phyloP scores from a whole-genome alignment of 1,140 invertebrate species.

The Atta texana region DNA sequence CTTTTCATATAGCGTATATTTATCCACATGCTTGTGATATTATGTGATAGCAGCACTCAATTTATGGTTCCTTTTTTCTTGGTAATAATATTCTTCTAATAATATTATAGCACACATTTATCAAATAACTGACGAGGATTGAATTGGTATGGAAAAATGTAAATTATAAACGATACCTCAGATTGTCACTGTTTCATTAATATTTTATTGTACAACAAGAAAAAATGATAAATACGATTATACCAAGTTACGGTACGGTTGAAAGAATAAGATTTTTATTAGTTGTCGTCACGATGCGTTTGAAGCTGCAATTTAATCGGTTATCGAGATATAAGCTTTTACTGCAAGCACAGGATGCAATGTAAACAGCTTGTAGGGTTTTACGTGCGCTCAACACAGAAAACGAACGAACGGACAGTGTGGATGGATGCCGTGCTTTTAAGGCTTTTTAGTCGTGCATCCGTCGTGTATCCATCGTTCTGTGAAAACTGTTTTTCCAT shows the following conservation, averaged over 20 bases:
- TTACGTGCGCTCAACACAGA: constrained; percentile 24
- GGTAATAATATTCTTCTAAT: neutral
- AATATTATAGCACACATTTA: neutral
- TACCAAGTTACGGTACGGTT: neutral
- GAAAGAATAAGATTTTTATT: constrained; percentile 3
- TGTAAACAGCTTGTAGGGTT: constrained; percentile 41
- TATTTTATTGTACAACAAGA: neutral
- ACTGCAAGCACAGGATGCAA: constrained; percentile 26
- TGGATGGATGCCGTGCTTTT: constrained; percentile 37
- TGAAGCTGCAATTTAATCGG: constrained; percentile 38
- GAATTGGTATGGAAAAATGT: neutral
- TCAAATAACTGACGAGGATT: neutral
- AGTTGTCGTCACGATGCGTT: neutral
- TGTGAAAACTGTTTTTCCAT: constrained; percentile 38
- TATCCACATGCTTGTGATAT: too few relatives aligned
- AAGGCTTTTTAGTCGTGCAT: constrained; percentile 40
- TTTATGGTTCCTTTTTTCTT: neutral
- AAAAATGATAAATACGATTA: neutral
- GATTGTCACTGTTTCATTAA: neutral
- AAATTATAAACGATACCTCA: neutral
- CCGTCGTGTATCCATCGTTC: neutral
- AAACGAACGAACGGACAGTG: constrained; percentile 15
- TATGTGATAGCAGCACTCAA: neutral
- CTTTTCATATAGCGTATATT: too few relatives aligned
- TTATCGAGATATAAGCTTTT: constrained; percentile 39